Conservation (phyloP, 2,113 vertebrate species). For the Alectura lathami region DNA sequence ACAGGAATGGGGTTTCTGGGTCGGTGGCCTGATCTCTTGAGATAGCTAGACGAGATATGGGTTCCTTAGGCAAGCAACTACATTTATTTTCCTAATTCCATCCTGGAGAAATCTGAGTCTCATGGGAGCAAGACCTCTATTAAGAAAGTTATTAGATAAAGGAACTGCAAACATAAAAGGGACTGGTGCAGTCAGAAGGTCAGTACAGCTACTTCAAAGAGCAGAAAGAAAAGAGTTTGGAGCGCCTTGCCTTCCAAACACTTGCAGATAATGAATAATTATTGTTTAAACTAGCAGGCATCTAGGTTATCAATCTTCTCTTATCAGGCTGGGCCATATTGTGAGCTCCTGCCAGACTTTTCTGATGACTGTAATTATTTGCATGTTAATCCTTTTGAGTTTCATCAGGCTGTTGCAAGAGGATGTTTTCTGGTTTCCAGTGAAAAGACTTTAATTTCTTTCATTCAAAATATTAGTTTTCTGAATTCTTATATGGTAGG, state of each 20-base stretch:
- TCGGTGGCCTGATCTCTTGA: neutral
- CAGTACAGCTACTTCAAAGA: constrained; percentile 27
- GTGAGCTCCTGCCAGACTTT: neutral
- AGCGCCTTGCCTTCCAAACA: neutral
- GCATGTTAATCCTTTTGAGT: neutral
- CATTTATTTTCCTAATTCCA: constrained; percentile 7
- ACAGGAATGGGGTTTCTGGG: neutral
- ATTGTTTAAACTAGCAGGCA: constrained; percentile 34
- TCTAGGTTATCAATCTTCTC: constrained; percentile 39
- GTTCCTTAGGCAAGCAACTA: neutral
- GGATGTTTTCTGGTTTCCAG: neutral
- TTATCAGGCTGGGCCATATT: constrained; percentile 19
- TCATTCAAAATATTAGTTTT: neutral
- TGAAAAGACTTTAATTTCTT: neutral
- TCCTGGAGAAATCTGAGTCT: neutral
- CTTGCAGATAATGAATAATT: constrained; percentile 35
- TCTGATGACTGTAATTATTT: neutral
- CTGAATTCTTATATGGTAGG: neutral
- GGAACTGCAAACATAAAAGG: constrained; percentile 40
- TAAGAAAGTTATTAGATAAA: constrained; percentile 46
- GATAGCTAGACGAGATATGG: neutral
- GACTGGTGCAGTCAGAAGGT: constrained; percentile 22
- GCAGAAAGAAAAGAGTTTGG: neutral
- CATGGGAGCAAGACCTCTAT: neutral
- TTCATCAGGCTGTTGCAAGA: neutral